These are phyloP conservation scores for Drosophila eugracilis DNA, from an alignment of 1,140 invertebrate genomes.

Conservation along the genomic window DNA sequence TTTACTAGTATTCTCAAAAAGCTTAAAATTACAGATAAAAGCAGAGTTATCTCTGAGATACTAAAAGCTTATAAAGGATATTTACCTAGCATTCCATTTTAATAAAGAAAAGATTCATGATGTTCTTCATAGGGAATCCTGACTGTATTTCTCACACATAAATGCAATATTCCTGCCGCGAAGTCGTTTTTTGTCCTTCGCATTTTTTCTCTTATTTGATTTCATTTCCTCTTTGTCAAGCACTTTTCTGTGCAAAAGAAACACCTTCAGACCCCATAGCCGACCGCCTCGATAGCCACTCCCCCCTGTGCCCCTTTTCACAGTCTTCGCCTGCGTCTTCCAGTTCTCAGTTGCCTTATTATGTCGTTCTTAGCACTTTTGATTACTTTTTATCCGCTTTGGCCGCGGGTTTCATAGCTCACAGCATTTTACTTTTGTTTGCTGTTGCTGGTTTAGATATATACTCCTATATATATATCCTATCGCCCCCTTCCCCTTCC, in stretches of 20 bases:
- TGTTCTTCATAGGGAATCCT: not conserved
- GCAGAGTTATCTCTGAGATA: no score
- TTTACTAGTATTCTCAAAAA: not conserved
- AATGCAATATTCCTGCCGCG: constrained; percentile 53
- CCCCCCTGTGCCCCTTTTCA: constrained; percentile 13
- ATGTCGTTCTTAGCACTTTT: constrained; percentile 83
- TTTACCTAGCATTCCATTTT: no score
- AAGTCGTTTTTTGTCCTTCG: constrained; percentile 56
- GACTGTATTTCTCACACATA: constrained; percentile 27
- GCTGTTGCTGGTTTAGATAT: constrained; percentile 35
- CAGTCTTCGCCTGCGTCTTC: constrained; percentile 13
- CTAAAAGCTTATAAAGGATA: no score
- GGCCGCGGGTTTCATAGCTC: constrained; percentile 62
- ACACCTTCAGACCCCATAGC: constrained; percentile 56
- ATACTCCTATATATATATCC: no score
- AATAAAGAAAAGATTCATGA: no score
- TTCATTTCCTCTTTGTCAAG: constrained; percentile 78
- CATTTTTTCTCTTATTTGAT: constrained; percentile 72
- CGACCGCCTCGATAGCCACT: not conserved
- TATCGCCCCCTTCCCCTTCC: constrained; percentile 1
- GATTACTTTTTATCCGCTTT: constrained; percentile 82
- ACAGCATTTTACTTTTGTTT: constrained; percentile 40
- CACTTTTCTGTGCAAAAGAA: constrained; percentile 35
- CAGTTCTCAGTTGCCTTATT: constrained; percentile 70
- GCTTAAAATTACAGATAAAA: not conserved